Conservation (phyloP, 2,797 vertebrate genomes). For the Diceros bicornis region DNA sequence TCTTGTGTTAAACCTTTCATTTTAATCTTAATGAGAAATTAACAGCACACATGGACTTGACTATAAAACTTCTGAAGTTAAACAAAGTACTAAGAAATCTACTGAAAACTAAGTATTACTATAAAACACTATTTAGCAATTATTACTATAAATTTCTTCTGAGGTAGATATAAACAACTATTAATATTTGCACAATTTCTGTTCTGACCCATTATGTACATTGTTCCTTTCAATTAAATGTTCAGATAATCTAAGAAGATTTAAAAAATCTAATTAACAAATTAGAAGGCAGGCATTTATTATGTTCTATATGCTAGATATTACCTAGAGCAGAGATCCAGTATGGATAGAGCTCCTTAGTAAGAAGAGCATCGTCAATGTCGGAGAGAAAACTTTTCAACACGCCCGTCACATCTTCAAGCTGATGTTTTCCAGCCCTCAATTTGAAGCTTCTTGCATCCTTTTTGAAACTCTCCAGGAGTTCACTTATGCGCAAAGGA, state of each 20-base stretch:
- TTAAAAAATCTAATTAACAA: neutral
- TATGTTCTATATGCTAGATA: rapidly evolving
- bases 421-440: conserved; percentile 93
- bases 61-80: neutral
- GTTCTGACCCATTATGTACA: neutral
- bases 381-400: conserved; percentile 95
- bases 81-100: neutral
- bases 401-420: conserved; percentile 95
- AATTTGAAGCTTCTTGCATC: conserved; percentile 97
- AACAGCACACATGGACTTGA: neutral
- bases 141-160: neutral
- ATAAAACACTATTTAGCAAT: neutral
- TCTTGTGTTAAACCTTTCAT: neutral
- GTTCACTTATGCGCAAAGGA: conserved; percentile 89
- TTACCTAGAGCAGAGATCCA: conserved; percentile 97
- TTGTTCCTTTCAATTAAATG: neutral
- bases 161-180: neutral
- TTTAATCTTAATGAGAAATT: conserved; percentile 48
- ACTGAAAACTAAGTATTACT: neutral
- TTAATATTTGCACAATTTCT: neutral
- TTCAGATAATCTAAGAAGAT: neutral
- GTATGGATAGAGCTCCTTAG: conserved; percentile 98
- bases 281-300: neutral
- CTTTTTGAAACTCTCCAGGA: conserved; percentile 94
- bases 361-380: conserved; percentile 95